Percentiles rank a stretch among this genome's conserved stretches.
Conservation (phyloP, 2,113 vertebrate species). For the Catharus fuscescens region DNA sequence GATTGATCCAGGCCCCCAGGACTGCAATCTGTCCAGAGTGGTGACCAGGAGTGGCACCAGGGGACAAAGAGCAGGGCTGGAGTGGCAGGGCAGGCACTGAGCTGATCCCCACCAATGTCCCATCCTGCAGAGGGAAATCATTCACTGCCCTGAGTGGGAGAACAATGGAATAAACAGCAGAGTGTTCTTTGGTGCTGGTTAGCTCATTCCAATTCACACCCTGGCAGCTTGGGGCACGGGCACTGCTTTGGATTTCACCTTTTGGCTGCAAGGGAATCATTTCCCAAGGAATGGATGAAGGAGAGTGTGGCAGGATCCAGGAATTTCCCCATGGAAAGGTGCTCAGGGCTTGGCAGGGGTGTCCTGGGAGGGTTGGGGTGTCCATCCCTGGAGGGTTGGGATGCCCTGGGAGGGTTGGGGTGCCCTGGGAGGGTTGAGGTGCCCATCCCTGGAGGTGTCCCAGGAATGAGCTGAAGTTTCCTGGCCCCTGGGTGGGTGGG, state of each 20-base stretch:
- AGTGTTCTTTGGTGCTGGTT: neutral
- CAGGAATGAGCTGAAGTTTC: neutral
- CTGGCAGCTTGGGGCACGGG: neutral
- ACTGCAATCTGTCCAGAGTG: neutral
- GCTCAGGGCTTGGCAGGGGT: neutral
- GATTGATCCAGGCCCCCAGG: neutral
- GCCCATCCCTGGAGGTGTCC: neutral
- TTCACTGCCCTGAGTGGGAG: neutral
- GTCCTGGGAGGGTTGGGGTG: too few relatives aligned
- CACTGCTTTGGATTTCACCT: rapidly evolving
- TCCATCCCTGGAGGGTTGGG: too few relatives aligned
- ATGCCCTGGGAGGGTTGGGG: too few relatives aligned
- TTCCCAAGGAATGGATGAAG: neutral
- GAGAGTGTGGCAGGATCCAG: neutral
- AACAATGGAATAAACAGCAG: neutral
- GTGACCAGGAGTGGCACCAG: neutral
- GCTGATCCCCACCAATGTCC: neutral
- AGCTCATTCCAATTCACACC: neutral
- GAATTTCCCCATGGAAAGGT: neutral
- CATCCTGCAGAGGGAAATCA: neutral
- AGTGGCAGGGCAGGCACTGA: neutral
- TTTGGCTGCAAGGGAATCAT: neutral
- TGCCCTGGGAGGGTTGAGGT: too few relatives aligned
- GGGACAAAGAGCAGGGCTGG: neutral
- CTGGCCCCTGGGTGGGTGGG: neutral